Evolutionary conservation across 2,888 invertebrate genomes (phyloP).

Genomic region (Lepetodrilus schrolli): DNA sequence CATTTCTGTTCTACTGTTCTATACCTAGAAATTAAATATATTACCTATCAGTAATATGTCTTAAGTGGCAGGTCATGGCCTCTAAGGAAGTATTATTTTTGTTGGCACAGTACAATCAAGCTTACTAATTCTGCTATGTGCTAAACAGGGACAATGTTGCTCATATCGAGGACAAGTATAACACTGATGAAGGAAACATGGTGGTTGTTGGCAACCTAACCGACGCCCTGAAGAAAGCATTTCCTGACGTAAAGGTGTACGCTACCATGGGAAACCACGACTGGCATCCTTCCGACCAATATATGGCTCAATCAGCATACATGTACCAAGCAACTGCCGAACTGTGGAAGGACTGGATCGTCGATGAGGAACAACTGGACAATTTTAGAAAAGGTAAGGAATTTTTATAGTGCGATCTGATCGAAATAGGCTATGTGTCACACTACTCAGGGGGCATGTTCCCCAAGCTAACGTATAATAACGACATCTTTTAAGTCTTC

Average conservation of each 20-base stretch:
- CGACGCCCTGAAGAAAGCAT: conserved; percentile 79
- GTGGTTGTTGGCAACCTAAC: conserved; percentile 84
- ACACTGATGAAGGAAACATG: conserved; percentile 82
- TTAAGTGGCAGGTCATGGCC: no score
- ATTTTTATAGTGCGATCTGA: no score
- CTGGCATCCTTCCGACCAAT: conserved; percentile 78
- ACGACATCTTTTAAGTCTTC: background rate
- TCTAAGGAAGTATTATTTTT: no score
- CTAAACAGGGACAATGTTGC: conserved; percentile 90
- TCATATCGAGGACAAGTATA: conserved; percentile 82
- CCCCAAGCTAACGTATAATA: no score
- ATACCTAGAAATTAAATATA: no score
- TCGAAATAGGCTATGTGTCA: background rate
- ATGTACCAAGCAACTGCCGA: conserved; percentile 82
- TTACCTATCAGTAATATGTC: no score
- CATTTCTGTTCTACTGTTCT: no score
- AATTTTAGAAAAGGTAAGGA: conserved; percentile 90
- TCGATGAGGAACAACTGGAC: conserved; percentile 82
- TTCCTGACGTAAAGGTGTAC: conserved; percentile 75
- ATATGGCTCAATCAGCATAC: conserved; percentile 76
- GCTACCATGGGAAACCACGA: conserved; percentile 93
- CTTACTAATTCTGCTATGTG: no score
- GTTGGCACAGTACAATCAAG: no score
- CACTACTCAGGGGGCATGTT: no score
- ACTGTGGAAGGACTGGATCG: conserved; percentile 83